Conservation (phyloP, 2,888 invertebrate species). For the Tanypteryx hageni region DNA sequence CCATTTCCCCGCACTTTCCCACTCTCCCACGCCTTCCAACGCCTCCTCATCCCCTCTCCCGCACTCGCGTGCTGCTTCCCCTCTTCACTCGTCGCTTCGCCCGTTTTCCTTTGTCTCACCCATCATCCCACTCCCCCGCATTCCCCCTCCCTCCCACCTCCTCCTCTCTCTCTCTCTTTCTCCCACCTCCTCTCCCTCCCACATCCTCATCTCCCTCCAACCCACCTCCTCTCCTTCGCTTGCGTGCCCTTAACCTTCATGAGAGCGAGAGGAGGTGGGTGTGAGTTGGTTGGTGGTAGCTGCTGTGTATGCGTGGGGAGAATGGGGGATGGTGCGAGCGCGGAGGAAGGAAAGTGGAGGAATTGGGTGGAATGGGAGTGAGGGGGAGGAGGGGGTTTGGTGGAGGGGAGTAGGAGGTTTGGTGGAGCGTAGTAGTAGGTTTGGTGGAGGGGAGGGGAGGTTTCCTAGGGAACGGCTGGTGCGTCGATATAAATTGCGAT, state of each 20-base stretch:
- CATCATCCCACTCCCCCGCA: background rate
- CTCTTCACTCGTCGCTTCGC: background rate
- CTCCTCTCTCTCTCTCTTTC: background rate
- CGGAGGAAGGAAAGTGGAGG: background rate
- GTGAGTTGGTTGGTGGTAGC: background rate
- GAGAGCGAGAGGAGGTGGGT: background rate
- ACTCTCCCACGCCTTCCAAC: background rate
- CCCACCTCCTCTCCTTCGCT: background rate
- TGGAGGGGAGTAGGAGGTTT: background rate
- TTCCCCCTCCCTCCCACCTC: background rate
- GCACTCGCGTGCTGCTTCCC: background rate
- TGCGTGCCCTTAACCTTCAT: slow-evolving; percentile 35
- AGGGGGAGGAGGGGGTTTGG: background rate
- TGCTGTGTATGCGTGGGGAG: background rate
- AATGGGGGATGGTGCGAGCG: background rate
- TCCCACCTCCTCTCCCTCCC: background rate
- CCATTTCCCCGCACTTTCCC: background rate
- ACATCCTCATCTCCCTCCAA: background rate
- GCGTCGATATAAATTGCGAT: background rate
- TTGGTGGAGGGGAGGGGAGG: background rate
- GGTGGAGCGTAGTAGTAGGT: background rate
- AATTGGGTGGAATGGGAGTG: background rate
- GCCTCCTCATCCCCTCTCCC: background rate
- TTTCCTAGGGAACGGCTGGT: background rate
- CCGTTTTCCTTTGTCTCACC: too few species aligned